Evolutionary conservation across 2,797 vertebrate genomes (phyloP).

Genomic region (Siniperca undulata): DNA sequence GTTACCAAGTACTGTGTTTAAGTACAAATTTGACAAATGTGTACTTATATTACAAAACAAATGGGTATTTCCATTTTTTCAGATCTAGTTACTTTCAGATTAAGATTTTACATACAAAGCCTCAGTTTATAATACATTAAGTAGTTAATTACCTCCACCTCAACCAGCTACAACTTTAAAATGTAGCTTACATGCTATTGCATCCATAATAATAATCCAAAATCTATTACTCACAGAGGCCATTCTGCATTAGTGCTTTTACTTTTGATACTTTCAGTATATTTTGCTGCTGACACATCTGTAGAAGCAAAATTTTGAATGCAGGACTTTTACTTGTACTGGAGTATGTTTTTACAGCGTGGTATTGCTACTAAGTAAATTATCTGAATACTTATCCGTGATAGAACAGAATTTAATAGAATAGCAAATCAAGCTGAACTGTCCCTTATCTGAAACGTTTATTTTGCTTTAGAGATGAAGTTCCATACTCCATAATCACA

Average conservation of each 20-base stretch:
- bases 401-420: background rate
- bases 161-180: background rate
- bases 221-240: background rate
- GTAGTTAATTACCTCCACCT: background rate
- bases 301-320: background rate
- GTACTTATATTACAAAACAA: background rate
- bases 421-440: background rate
- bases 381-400: background rate
- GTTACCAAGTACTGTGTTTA: too few species aligned
- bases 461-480: slow-evolving; percentile 51
- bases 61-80: background rate
- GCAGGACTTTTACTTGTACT: background rate
- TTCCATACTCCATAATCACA: slow-evolving; percentile 30
- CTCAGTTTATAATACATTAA: background rate
- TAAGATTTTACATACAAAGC: too few species aligned
- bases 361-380: background rate
- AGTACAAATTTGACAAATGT: too few species aligned
- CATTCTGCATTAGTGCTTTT: background rate
- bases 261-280: background rate
- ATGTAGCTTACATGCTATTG: background rate
- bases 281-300: background rate
- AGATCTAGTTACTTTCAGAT: background rate
- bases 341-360: background rate
- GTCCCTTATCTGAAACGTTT: slow-evolving; percentile 22
- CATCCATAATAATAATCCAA: background rate